Evolutionary conservation across 2,888 invertebrate species (phyloP).

Genomic region (Mamestra brassicae): DNA sequence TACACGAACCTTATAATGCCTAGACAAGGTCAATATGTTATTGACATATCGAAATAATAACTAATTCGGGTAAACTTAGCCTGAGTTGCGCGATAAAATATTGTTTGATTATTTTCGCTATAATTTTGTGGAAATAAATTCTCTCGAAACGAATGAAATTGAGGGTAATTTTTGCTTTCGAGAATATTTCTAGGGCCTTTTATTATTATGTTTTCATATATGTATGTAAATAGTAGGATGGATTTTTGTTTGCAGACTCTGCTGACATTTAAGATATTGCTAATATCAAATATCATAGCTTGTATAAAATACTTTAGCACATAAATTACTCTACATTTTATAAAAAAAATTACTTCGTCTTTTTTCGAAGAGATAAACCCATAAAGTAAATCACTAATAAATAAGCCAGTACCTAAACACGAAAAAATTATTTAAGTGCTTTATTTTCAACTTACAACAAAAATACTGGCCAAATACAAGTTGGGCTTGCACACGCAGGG

Average conservation of each 20-base stretch:
- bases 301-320: too few relatives aligned
- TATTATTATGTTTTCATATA: background rate
- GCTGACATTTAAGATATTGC: background rate
- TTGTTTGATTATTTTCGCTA: conserved; percentile 25
- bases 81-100: conserved; percentile 34
- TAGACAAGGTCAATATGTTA: conserved; percentile 55
- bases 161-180: conserved; percentile 1
- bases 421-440: too few relatives aligned
- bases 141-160: conserved; percentile 7
- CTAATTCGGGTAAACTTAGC: conserved; percentile 29
- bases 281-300: too few relatives aligned
- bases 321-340: too few relatives aligned
- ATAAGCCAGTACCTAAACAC: too few relatives aligned
- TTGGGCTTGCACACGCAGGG: too few relatives aligned
- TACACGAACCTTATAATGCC: conserved; percentile 30
- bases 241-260: background rate
- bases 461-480: too few relatives aligned
- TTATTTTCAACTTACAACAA: too few relatives aligned
- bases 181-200: background rate
- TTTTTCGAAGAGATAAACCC: background rate
- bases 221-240: background rate
- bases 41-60: conserved; percentile 39
- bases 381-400: background rate
- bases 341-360: too few relatives aligned
- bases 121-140: background rate